A percentile compares a stretch with the other conserved stretches of the same genome.
These are phyloP conservation scores for Scaptomyza flava DNA, from an alignment of 2,888 invertebrate genomes.

Conservation along the genomic window DNA sequence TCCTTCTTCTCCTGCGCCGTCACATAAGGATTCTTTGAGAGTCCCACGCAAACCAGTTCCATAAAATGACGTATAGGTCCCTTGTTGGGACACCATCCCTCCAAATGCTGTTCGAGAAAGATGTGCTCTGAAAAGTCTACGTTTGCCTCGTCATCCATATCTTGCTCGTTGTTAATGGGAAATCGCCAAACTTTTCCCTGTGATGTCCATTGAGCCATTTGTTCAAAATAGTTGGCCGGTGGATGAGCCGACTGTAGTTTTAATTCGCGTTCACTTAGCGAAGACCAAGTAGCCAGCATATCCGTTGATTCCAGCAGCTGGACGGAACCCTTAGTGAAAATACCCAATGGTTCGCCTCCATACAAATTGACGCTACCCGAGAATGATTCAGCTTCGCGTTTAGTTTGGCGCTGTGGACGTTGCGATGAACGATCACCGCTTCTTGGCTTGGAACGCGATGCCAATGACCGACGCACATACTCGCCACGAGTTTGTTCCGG, in stretches of 20 bases:
- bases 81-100: constrained; percentile 94
- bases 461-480: constrained; percentile 83
- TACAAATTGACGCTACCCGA: constrained; percentile 87
- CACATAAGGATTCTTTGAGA: constrained; percentile 97
- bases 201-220: constrained; percentile 97
- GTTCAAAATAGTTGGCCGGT: constrained; percentile 95
- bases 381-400: constrained; percentile 72
- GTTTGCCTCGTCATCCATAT: constrained; percentile 87
- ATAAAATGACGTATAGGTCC: constrained; percentile 98
- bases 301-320: constrained; percentile 69
- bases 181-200: constrained; percentile 98
- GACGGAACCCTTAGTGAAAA: constrained; percentile 85
- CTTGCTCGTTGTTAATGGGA: constrained; percentile 98
- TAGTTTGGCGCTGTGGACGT: constrained; percentile 52
- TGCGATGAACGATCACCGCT: constrained; percentile 32
- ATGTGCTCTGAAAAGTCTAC: constrained; percentile 97
- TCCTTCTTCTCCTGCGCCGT: constrained; percentile 94
- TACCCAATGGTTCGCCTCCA: constrained; percentile 87
- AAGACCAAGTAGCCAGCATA: constrained; percentile 88
- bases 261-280: constrained; percentile 88
- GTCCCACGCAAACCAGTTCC: constrained; percentile 96
- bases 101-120: constrained; percentile 94
- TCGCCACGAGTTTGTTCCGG: constrained; percentile 79
- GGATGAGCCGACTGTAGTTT: constrained; percentile 88
- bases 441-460: constrained; percentile 45